Evolutionary conservation across 2,797 vertebrate genomes (phyloP).

Genomic region (Danionella dracula): DNA sequence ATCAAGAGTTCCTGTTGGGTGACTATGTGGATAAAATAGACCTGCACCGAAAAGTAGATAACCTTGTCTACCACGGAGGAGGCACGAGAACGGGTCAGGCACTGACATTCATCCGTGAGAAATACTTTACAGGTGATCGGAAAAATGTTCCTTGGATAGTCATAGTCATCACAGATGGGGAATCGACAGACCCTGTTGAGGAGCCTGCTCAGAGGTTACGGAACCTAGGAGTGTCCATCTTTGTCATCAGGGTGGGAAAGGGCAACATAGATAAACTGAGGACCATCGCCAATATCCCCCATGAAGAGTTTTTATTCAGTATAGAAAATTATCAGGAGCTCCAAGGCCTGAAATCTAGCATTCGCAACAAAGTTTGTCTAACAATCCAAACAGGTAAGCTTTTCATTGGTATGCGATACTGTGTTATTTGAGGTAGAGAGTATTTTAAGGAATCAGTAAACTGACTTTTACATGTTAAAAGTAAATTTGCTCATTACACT

Average conservation of each 20-base stretch:
- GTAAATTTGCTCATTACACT: no score
- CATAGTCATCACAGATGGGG: slow-evolving; percentile 73
- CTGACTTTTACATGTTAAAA: no score
- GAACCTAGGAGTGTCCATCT: slow-evolving; percentile 64
- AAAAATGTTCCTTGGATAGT: slow-evolving; percentile 67
- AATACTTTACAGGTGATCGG: slow-evolving; percentile 58
- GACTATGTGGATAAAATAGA: slow-evolving; percentile 58
- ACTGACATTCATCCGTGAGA: slow-evolving; percentile 62
- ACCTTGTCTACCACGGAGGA: slow-evolving; percentile 59
- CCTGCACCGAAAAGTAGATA: slow-evolving; percentile 61
- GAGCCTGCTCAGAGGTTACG: slow-evolving; percentile 59
- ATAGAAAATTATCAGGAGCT: slow-evolving; percentile 62
- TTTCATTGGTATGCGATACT: background rate
- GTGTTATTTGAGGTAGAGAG: background rate
- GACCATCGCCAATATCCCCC: slow-evolving; percentile 69
- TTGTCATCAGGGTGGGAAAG: slow-evolving; percentile 66
- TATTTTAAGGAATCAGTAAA: no score
- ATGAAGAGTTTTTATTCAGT: slow-evolving; percentile 62
- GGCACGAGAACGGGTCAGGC: slow-evolving; percentile 66
- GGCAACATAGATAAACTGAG: slow-evolving; percentile 56
- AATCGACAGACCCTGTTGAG: slow-evolving; percentile 62
- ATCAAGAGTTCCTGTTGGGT: slow-evolving; percentile 69
- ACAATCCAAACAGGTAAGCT: slow-evolving; percentile 66
- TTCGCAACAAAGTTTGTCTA: slow-evolving; percentile 68
- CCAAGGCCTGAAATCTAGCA: slow-evolving; percentile 46